phyloP scores from a whole-genome alignment of 1,140 invertebrate species.

The Nilaparvata lugens region DNA sequence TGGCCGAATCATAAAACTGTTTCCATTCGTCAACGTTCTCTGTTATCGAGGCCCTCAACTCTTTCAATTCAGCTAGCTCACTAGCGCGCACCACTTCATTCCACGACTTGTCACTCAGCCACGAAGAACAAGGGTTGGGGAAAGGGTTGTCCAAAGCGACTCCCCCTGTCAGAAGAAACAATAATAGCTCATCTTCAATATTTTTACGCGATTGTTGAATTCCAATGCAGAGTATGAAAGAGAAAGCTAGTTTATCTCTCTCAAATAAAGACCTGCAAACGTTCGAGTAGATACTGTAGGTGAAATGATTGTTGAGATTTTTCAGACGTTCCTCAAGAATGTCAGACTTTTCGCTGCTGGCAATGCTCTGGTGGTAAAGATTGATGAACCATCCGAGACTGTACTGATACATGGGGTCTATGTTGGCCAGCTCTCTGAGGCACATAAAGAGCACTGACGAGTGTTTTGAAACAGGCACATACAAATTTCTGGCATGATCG shows the following conservation, averaged over 20 bases:
- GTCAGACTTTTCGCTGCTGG: constrained; percentile 57
- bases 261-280: constrained; percentile 88
- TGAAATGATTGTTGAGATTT: constrained; percentile 73
- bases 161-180: constrained; percentile 80
- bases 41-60: constrained; percentile 48
- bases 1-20: constrained; percentile 54
- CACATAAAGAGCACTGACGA: constrained; percentile 88
- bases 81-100: constrained; percentile 61
- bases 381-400: constrained; percentile 86
- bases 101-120: constrained; percentile 83
- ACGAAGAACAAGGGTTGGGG: constrained; percentile 62
- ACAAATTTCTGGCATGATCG: constrained; percentile 70
- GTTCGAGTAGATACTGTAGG: constrained; percentile 78
- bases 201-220: constrained; percentile 38
- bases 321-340: constrained; percentile 52
- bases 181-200: constrained; percentile 63
- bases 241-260: constrained; percentile 90
- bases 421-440: constrained; percentile 77
- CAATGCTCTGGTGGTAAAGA: constrained; percentile 57
- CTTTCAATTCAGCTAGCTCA: constrained; percentile 47
- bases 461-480: constrained; percentile 79
- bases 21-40: constrained; percentile 57
- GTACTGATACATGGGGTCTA: constrained; percentile 95
- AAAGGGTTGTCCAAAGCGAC: constrained; percentile 66
- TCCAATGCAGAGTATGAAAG: constrained; percentile 67